Conservation (phyloP, 1,140 invertebrate species). For the Hestina assimilis region DNA sequence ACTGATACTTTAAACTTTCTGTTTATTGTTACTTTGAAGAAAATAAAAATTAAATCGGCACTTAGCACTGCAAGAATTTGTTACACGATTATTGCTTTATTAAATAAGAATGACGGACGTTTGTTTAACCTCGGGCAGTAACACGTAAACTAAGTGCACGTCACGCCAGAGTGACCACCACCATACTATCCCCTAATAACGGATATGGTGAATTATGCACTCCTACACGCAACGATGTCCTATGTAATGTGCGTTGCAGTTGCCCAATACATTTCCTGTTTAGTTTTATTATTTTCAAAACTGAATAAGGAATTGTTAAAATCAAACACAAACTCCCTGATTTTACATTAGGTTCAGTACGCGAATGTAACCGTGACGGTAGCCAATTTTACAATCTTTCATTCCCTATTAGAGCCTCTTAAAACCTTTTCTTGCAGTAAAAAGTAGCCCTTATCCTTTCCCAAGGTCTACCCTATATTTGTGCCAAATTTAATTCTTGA, state of each 20-base stretch:
- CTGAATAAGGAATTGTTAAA: background rate
- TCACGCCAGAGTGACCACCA: slow-evolving; percentile 54
- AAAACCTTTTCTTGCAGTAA: too few species aligned
- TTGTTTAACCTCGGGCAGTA: slow-evolving; percentile 25
- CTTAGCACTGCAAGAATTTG: too few species aligned
- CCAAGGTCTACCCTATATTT: too few species aligned
- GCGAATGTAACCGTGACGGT: too few species aligned
- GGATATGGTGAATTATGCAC: slow-evolving; percentile 70
- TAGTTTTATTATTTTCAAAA: background rate
- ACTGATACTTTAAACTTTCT: background rate
- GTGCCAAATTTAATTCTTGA: too few species aligned
- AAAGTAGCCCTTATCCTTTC: too few species aligned
- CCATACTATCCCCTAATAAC: slow-evolving; percentile 58
- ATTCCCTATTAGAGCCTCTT: too few species aligned
- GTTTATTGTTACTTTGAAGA: background rate
- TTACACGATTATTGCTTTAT: background rate
- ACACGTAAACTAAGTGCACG: slow-evolving; percentile 40
- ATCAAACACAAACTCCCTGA: background rate
- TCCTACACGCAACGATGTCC: slow-evolving; percentile 49
- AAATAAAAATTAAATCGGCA: too few species aligned
- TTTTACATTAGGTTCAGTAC: too few species aligned
- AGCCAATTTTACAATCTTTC: too few species aligned
- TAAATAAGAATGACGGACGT: too few species aligned
- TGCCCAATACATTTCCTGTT: slow-evolving; percentile 15
- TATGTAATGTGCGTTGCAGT: slow-evolving; percentile 28